Conservation (phyloP, 2,888 invertebrate genomes). For the Cantharis lateralis region DNA sequence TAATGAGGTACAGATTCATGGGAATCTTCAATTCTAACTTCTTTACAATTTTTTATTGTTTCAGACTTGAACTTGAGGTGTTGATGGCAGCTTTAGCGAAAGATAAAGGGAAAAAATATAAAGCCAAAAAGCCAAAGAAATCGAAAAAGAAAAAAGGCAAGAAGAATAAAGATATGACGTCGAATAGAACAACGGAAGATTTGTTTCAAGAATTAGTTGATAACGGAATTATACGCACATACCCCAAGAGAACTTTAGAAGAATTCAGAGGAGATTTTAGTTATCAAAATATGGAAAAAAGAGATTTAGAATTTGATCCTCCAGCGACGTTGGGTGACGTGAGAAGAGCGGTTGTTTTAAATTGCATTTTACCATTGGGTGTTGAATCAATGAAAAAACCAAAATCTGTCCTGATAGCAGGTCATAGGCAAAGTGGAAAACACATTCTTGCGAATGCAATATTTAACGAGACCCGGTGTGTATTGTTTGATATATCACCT, state of each 20-base stretch:
- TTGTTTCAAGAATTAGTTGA: constrained; percentile 74
- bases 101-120: constrained; percentile 33
- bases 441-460: constrained; percentile 72
- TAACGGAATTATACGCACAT: constrained; percentile 69
- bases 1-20: constrained; percentile 57
- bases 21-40: too few relatives aligned
- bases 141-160: constrained; percentile 50
- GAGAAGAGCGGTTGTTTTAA: constrained; percentile 62
- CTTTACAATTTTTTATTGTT: not conserved
- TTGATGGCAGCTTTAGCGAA: constrained; percentile 34
- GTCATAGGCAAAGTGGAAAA: constrained; percentile 73
- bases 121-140: constrained; percentile 44
- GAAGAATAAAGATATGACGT: constrained; percentile 67
- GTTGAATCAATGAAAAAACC: constrained; percentile 55
- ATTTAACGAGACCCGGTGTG: constrained; percentile 75
- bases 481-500: constrained; percentile 77
- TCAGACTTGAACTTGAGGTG: constrained; percentile 37
- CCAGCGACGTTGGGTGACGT: constrained; percentile 65
- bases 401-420: constrained; percentile 70
- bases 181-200: constrained; percentile 64
- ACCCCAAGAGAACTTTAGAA: constrained; percentile 62
- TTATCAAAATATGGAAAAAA: constrained; percentile 62
- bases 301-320: constrained; percentile 54
- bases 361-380: constrained; percentile 63
- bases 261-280: constrained; percentile 74